Evolutionary conservation across 2,797 vertebrate species (phyloP).

Genomic region (Echeneis naucrates): DNA sequence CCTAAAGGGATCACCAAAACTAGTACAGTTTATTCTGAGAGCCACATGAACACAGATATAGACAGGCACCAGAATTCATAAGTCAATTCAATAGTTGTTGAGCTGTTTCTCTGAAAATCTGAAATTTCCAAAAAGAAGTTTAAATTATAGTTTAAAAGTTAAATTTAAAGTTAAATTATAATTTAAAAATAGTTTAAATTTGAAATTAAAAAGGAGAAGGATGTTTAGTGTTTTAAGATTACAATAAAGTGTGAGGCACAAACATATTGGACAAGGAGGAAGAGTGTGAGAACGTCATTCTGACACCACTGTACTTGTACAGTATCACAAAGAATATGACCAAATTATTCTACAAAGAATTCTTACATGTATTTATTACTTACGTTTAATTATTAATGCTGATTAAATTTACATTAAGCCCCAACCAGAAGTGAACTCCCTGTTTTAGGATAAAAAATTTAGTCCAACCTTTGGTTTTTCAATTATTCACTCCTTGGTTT

Average conservation of each 20-base stretch:
- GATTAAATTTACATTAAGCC: conserved; percentile 7
- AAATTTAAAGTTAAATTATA: too few species aligned
- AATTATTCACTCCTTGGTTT: conserved; percentile 56
- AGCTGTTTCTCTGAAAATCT: background rate
- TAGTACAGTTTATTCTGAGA: too few species aligned
- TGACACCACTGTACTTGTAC: background rate
- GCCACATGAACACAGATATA: too few species aligned
- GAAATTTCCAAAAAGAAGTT: background rate
- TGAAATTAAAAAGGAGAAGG: background rate
- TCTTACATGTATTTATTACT: background rate
- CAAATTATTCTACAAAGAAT: background rate
- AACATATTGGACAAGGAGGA: background rate
- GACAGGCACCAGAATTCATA: too few species aligned
- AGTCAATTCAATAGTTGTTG: background rate
- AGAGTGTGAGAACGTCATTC: background rate
- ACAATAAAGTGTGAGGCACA: too few species aligned
- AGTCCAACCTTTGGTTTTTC: conserved; percentile 39
- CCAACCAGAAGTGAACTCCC: background rate
- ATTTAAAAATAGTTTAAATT: too few species aligned
- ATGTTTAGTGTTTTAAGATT: background rate
- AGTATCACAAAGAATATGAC: background rate
- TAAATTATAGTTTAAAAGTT: too few species aligned
- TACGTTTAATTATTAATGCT: background rate
- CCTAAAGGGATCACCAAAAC: too few species aligned
- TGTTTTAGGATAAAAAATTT: conserved; percentile 39